These are phyloP conservation scores for Euplexia lucipara DNA, from an alignment of 2,888 invertebrate genomes.

Conservation along the genomic window DNA sequence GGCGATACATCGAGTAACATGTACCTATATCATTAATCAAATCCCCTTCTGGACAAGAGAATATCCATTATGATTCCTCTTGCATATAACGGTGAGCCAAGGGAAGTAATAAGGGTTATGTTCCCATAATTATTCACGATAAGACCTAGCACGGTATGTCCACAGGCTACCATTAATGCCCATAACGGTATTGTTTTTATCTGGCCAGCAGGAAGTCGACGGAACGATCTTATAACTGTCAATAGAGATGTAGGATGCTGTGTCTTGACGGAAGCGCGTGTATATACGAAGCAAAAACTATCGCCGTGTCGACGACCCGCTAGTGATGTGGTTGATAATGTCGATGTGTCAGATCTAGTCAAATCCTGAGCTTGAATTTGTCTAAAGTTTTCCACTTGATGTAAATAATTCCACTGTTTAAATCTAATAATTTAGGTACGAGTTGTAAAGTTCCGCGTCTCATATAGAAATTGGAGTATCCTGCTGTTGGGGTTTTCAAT, in stretches of 20 bases:
- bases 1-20: too few species aligned
- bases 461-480: too few species aligned
- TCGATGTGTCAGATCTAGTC: background rate
- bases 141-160: slow-evolving; percentile 15
- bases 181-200: slow-evolving; percentile 55
- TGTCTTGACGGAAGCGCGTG: slow-evolving; percentile 78
- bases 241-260: slow-evolving; percentile 72
- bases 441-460: too few species aligned
- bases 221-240: slow-evolving; percentile 56
- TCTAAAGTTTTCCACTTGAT: too few species aligned
- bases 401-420: too few species aligned
- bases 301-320: slow-evolving; percentile 65
- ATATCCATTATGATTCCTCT: too few species aligned
- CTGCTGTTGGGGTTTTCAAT: too few species aligned
- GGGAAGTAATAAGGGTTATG: background rate
- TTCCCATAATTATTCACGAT: slow-evolving; percentile 32
- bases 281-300: slow-evolving; percentile 75
- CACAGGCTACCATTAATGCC: slow-evolving; percentile 11
- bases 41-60: too few species aligned
- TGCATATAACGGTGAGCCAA: background rate
- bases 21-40: too few species aligned
- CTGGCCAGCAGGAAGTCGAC: slow-evolving; percentile 48
- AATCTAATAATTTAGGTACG: too few species aligned
- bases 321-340: slow-evolving; percentile 42
- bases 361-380: too few species aligned